Conservation (phyloP, 2,797 vertebrate species). For the Tamandua tetradactyla region DNA sequence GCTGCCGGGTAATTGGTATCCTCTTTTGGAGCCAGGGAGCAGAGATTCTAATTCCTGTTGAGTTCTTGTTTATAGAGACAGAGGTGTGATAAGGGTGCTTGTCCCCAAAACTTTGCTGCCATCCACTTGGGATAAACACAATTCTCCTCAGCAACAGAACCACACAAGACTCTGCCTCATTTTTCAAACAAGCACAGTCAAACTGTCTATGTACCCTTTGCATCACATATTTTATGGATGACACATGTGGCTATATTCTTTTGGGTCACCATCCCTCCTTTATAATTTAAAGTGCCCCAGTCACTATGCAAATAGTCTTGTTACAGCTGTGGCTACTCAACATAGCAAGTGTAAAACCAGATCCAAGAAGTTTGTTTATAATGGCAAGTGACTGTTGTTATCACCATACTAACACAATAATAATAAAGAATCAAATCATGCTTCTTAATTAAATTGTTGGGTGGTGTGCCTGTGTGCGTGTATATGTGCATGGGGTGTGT, state of each 20-base stretch:
- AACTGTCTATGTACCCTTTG: background rate
- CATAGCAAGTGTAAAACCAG: background rate
- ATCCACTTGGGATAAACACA: conserved; percentile 2
- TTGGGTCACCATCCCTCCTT: conserved; percentile 43
- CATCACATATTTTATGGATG: conserved; percentile 51
- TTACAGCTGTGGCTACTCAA: background rate
- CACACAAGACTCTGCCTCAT: background rate
- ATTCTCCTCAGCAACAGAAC: conserved; percentile 19
- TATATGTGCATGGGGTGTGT: background rate
- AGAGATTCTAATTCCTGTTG: conserved; percentile 36
- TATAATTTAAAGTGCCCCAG: conserved; percentile 12
- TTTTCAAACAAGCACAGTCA: conserved; percentile 50
- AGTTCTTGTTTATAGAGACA: conserved; percentile 63
- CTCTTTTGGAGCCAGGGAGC: conserved; percentile 13
- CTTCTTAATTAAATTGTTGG: background rate
- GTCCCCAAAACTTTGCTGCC: background rate
- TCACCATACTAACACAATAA: conserved; percentile 8
- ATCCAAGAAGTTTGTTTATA: background rate
- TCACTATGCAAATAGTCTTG: background rate
- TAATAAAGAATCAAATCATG: background rate
- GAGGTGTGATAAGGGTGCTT: background rate
- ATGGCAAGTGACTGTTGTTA: background rate
- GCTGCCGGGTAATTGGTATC: conserved; percentile 44
- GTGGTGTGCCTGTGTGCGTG: background rate
- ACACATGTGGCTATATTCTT: conserved; percentile 19